Percentiles rank a stretch among this genome's conserved stretches.
These are phyloP conservation scores for Channa striata DNA, from an alignment of 2,797 vertebrate genomes.

Conservation along the genomic window DNA sequence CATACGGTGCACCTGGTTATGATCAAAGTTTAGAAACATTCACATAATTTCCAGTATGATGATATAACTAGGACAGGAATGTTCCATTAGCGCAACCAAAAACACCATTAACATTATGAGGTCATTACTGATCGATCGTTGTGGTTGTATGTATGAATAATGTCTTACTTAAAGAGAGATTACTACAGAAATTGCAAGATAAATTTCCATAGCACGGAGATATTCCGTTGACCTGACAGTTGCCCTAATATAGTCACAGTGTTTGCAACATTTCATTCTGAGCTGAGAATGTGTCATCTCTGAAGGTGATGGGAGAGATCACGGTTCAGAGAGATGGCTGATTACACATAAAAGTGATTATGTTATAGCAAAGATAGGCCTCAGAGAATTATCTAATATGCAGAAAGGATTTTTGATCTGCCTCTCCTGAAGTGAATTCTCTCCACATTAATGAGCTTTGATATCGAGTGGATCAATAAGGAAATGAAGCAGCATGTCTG, in stretches of 20 bases:
- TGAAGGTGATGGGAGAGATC: constrained; percentile 7
- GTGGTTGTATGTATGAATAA: constrained; percentile 7
- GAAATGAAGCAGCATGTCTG: constrained; percentile 25
- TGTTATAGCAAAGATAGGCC: not conserved
- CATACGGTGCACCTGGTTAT: too few relatives aligned
- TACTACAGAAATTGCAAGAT: not conserved
- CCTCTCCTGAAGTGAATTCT: constrained; percentile 2
- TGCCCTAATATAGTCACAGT: not conserved
- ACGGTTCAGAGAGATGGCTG: not conserved
- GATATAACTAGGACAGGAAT: not conserved
- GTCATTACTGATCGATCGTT: constrained; percentile 23
- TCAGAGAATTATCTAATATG: constrained; percentile 2
- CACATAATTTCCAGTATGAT: constrained; percentile 18
- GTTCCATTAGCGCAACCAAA: constrained; percentile 9
- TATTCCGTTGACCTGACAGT: not conserved
- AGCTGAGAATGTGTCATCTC: not conserved
- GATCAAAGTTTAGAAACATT: not conserved
- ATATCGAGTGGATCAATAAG: constrained; percentile 27
- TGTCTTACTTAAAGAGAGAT: constrained; percentile 19
- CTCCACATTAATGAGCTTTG: constrained; percentile 5
- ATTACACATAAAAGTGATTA: not conserved
- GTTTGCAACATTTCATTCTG: not conserved
- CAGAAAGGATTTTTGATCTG: not conserved
- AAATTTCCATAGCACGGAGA: not conserved
- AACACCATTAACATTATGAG: constrained; percentile 23